phyloP scores from a whole-genome alignment of 1,140 invertebrate genomes.

The Drosophila nigrodunni region DNA sequence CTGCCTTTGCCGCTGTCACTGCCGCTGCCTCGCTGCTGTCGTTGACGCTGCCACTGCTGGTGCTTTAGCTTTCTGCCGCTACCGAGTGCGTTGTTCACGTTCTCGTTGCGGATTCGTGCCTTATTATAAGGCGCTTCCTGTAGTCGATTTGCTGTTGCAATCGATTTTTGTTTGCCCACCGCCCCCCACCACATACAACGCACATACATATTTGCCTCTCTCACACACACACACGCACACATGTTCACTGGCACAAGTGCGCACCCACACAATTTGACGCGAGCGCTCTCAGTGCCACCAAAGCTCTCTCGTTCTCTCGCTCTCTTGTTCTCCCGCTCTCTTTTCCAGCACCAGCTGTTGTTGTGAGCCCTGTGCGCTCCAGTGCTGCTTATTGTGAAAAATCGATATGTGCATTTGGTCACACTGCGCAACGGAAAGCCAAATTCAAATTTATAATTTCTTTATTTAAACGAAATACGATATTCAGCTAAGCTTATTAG shows the following conservation, averaged over 20 bases:
- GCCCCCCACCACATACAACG: constrained; percentile 23
- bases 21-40: constrained; percentile 6
- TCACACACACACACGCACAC: neutral
- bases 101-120: constrained; percentile 44
- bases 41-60: neutral
- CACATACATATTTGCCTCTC: constrained; percentile 13
- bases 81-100: constrained; percentile 41
- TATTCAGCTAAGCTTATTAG: constrained; percentile 55
- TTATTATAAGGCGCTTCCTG: constrained; percentile 63
- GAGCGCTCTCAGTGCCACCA: constrained; percentile 11
- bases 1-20: constrained; percentile 13
- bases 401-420: neutral
- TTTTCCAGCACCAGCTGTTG: constrained; percentile 31
- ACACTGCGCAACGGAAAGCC: constrained; percentile 3
- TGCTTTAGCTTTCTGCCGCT: constrained; percentile 10
- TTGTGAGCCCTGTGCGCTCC: neutral
- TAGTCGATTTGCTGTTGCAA: constrained; percentile 64
- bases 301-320: neutral
- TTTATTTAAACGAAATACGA: constrained; percentile 60
- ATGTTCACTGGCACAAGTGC: constrained; percentile 16
- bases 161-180: constrained; percentile 69
- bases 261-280: constrained; percentile 36
- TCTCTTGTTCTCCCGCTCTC: neutral
- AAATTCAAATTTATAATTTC: constrained; percentile 49
- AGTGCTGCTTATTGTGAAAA: constrained; percentile 14